These are phyloP conservation scores for Brachionus calyciflorus DNA, from an alignment of 1,140 invertebrate species.

Conservation along the genomic window DNA sequence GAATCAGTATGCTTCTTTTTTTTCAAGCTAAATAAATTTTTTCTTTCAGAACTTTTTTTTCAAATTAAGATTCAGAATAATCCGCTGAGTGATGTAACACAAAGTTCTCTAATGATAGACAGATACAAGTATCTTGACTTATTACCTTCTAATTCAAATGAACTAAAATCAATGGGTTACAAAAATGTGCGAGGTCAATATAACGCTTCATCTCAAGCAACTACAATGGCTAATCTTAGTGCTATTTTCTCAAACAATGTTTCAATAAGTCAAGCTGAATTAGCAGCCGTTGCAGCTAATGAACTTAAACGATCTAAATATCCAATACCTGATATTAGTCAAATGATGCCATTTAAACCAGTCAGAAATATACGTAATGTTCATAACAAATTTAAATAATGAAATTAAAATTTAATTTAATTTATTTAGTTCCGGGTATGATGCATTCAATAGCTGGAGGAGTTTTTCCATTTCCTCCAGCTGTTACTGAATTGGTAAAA, in stretches of 20 bases:
- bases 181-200: constrained; percentile 52
- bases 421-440: constrained; percentile 53
- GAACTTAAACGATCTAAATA: constrained; percentile 54
- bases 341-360: constrained; percentile 92
- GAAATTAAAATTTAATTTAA: constrained; percentile 46
- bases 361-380: constrained; percentile 48
- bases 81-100: constrained; percentile 73
- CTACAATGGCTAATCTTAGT: not conserved
- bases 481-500: constrained; percentile 80
- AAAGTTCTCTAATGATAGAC: constrained; percentile 90
- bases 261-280: constrained; percentile 11
- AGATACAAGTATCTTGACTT: constrained; percentile 90
- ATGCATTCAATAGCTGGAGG: constrained; percentile 67
- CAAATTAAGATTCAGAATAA: constrained; percentile 43
- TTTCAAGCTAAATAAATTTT: not conserved
- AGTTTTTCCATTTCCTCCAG: constrained; percentile 83
- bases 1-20: not conserved
- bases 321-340: constrained; percentile 78
- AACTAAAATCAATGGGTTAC: constrained; percentile 72
- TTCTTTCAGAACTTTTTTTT: not conserved
- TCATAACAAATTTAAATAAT: not conserved
- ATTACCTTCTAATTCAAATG: constrained; percentile 82
- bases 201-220: not conserved
- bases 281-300: not conserved
- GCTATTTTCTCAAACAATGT: constrained; percentile 11